Base-by-base conservation (phyloP, 2,888 invertebrate genomes). In the Phorcus lineatus region DNA sequence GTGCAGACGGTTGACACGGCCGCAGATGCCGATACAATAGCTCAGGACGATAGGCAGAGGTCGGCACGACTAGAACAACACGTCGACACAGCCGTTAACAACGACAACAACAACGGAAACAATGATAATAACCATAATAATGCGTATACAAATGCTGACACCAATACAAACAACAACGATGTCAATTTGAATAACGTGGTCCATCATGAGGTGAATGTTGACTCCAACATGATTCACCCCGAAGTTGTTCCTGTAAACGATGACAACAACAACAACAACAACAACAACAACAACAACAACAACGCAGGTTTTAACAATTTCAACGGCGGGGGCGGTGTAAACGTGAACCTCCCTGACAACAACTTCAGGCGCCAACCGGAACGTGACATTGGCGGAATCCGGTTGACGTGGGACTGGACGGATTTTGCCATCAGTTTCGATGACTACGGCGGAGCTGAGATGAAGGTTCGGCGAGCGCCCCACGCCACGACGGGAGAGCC, bases 401-500 rank as follows among this genome's bases (percentile, higher is more conserved):
- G 81, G 53, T 54, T 86, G 40, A 84, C 55, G 78, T 91, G 91
- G 91, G 90, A 91, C 77, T 90, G 90, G 89, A 88, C 86, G 57
- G 91, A 91, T 77, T 91, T 91, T 82, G 86, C 90, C 19, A 86
- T 90, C 28, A 88, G 88, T 62, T 90, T 90, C 82, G 88, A 90
- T 55, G 88, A 88, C 79, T 90, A 89, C 82, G 88, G 89, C 7
- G 87, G 86, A 66, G 89, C 90, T 2, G 90, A 90, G 81, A 89
- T 89, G 86, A 91, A 93, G 81, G 90, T 90, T n/a, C 84, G 91
- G 1, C 86, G 91, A 3, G 89, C 91, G 0, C 90, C 91, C 2
- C 89, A 90, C 79, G 83, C 90, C 16, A 87, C 89, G 3, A 88
- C 90, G 0, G 96, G 96, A 0, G 94, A 95, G 91, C 94, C 95